These are phyloP conservation scores for Engraulis encrasicolus DNA, from an alignment of 2,113 vertebrate species.

Conservation along the genomic window DNA sequence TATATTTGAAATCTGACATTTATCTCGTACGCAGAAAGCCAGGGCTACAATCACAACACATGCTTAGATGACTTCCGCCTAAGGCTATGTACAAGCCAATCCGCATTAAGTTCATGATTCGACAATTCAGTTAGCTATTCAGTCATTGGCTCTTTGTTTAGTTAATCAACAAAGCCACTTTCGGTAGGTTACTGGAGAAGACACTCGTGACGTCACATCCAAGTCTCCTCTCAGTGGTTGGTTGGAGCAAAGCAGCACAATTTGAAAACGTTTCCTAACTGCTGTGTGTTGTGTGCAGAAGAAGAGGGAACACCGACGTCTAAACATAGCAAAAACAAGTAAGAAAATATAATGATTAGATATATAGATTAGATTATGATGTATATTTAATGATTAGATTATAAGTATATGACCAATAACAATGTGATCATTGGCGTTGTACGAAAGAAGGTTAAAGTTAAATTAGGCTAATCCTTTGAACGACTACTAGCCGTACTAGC, in stretches of 20 bases:
- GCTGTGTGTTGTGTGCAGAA: background rate
- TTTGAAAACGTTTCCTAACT: constrained; percentile 70
- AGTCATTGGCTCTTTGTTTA: constrained; percentile 32
- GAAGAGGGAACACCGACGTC: background rate
- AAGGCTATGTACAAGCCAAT: constrained; percentile 17
- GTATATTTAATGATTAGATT: background rate
- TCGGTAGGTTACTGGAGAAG: background rate
- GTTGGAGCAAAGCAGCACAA: constrained; percentile 32
- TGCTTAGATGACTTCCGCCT: background rate
- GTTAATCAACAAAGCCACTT: background rate
- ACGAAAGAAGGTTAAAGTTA: too few relatives aligned
- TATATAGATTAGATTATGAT: background rate
- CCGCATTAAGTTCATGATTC: background rate
- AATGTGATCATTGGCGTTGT: too few relatives aligned
- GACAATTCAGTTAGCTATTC: background rate
- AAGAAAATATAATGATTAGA: background rate
- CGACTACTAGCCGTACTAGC: too few relatives aligned
- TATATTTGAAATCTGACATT: background rate
- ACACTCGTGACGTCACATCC: background rate
- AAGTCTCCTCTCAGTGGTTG: constrained; percentile 59
- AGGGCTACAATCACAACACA: background rate
- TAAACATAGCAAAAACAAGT: background rate
- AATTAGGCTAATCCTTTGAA: too few relatives aligned
- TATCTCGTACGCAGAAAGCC: background rate
- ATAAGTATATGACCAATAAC: background rate